A percentile compares a stretch with the other conserved stretches of the same genome.
Conservation (phyloP, 2,888 invertebrate species). For the Hyles lineata region DNA sequence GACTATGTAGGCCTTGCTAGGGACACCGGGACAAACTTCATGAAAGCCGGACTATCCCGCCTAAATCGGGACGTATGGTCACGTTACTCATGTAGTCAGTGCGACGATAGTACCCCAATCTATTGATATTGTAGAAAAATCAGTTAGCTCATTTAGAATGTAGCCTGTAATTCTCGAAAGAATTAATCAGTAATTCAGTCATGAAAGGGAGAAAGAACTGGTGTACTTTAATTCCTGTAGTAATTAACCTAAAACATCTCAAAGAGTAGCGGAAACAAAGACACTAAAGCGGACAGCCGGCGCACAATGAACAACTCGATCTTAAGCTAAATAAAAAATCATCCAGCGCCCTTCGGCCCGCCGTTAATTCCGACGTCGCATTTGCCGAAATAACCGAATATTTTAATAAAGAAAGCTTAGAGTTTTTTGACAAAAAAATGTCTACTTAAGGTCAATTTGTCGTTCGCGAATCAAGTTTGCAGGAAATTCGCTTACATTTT, state of each 20-base stretch:
- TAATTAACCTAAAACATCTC: slow-evolving; percentile 1
- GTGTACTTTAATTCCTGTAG: background rate
- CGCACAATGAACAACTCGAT: background rate
- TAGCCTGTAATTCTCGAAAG: background rate
- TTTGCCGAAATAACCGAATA: slow-evolving; percentile 42
- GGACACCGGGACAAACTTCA: no score
- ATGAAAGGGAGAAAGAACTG: background rate
- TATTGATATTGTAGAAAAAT: background rate
- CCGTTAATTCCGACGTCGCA: slow-evolving; percentile 36
- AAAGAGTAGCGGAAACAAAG: background rate
- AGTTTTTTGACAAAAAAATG: slow-evolving; percentile 52
- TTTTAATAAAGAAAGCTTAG: slow-evolving; percentile 49
- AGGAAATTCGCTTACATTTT: slow-evolving; percentile 74
- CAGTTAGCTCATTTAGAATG: background rate
- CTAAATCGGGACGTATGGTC: no score
- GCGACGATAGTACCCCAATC: no score
- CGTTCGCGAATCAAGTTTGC: slow-evolving; percentile 66
- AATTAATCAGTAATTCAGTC: background rate
- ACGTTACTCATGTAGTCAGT: no score
- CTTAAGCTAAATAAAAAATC: slow-evolving; percentile 14
- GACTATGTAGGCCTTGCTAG: no score
- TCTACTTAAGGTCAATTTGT: slow-evolving; percentile 64
- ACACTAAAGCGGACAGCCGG: slow-evolving; percentile 1
- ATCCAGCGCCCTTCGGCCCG: background rate
- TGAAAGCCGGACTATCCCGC: no score